Conservation (phyloP, 2,113 vertebrate species). For the Columba livia region DNA sequence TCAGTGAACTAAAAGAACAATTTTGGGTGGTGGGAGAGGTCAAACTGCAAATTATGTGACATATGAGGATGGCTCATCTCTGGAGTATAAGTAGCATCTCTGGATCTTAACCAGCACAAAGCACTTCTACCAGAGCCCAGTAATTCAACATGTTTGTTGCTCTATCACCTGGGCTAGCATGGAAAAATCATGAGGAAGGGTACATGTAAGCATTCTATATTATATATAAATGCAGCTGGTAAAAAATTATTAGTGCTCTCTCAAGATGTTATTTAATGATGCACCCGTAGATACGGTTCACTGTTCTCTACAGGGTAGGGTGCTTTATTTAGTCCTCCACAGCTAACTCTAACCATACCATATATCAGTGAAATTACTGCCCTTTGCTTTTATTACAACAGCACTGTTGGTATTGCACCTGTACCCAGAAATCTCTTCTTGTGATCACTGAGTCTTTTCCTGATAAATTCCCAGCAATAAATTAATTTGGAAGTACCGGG, state of each 20-base stretch:
- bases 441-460: too few species aligned
- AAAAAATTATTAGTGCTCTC: background rate
- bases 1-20: background rate
- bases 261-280: background rate
- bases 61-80: background rate
- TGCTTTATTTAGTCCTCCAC: background rate
- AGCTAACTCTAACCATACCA: background rate
- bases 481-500: too few species aligned
- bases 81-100: background rate
- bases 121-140: background rate
- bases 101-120: background rate
- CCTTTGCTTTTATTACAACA: background rate
- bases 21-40: background rate
- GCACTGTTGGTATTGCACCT: too few species aligned
- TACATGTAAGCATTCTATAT: background rate
- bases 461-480: too few species aligned
- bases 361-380: background rate
- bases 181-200: background rate
- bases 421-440: too few species aligned
- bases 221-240: background rate
- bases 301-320: background rate
- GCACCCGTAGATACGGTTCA: background rate
- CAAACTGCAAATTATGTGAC: background rate
- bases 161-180: background rate
- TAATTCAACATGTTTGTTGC: background rate